A percentile compares a stretch with the other conserved stretches of the same genome.
Evolutionary conservation across 2,113 vertebrate genomes (phyloP).

Genomic region (Corynorhinus townsendii): DNA sequence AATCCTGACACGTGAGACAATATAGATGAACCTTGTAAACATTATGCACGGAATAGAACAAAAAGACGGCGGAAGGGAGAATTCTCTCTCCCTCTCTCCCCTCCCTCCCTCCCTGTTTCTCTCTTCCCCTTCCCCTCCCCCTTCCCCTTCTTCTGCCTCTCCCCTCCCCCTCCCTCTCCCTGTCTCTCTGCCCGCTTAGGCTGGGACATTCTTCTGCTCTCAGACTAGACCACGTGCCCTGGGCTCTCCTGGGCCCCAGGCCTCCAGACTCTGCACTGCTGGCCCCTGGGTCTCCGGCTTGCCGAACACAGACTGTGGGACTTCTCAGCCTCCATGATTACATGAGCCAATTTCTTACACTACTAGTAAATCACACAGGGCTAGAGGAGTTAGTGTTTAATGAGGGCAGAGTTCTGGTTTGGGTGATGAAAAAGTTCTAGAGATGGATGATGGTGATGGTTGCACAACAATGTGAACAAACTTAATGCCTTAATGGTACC

Average conservation of each 20-base stretch:
- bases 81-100: background rate
- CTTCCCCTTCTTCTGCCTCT: background rate
- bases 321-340: background rate
- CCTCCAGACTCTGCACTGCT: too few relatives aligned
- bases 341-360: background rate
- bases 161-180: background rate
- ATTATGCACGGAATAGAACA: too few relatives aligned
- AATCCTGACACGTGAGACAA: rapidly evolving
- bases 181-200: background rate
- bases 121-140: background rate
- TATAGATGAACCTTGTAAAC: background rate
- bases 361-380: rapidly evolving
- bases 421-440: background rate
- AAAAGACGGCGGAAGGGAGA: background rate
- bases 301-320: background rate
- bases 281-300: background rate
- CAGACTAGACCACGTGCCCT: background rate
- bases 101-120: background rate
- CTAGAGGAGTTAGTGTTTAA: rapidly evolving
- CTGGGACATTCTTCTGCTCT: background rate
- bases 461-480: rapidly evolving
- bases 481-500: rapidly evolving
- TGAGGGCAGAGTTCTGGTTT: background rate
- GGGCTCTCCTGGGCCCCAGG: background rate
- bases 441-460: rapidly evolving